Conservation (phyloP, 2,888 invertebrate genomes). For the Hybos culiciformis region DNA sequence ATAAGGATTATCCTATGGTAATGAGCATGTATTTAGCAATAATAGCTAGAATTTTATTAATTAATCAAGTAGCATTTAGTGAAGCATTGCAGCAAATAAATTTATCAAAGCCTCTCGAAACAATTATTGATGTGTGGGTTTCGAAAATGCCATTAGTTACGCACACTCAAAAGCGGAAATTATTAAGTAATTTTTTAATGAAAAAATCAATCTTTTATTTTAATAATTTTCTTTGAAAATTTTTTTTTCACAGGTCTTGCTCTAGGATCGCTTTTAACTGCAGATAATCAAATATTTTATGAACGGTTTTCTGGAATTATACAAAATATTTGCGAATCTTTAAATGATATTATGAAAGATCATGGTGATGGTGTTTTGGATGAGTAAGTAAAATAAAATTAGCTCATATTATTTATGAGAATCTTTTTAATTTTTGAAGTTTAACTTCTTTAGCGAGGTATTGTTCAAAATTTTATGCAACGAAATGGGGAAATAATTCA, state of each 20-base stretch:
- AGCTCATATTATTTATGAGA: not conserved
- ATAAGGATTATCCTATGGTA: conserved; percentile 57
- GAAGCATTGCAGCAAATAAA: conserved; percentile 35
- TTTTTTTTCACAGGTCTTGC: conserved; percentile 35
- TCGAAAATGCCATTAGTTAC: conserved; percentile 64
- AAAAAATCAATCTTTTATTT: not conserved
- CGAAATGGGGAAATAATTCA: too few species aligned
- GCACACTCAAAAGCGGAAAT: conserved; percentile 67
- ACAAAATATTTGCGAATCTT: conserved; percentile 56
- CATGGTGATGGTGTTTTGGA: conserved; percentile 53
- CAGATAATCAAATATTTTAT: conserved; percentile 52
- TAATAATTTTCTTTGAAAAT: conserved; percentile 2
- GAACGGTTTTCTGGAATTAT: conserved; percentile 60
- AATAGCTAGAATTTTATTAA: conserved; percentile 60
- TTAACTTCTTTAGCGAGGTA: too few species aligned
- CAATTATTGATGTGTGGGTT: conserved; percentile 64
- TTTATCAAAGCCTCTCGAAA: conserved; percentile 52
- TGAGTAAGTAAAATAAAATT: conserved; percentile 37
- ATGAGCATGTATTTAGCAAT: conserved; percentile 67
- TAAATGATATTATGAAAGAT: conserved; percentile 64
- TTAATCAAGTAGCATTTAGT: conserved; percentile 53
- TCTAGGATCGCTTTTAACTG: conserved; percentile 53
- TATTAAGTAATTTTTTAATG: conserved; percentile 50
- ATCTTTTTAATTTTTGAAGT: too few species aligned
- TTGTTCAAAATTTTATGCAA: too few species aligned